These are phyloP conservation scores for Trinectes maculatus DNA, from an alignment of 2,113 vertebrate genomes.

Conservation along the genomic window DNA sequence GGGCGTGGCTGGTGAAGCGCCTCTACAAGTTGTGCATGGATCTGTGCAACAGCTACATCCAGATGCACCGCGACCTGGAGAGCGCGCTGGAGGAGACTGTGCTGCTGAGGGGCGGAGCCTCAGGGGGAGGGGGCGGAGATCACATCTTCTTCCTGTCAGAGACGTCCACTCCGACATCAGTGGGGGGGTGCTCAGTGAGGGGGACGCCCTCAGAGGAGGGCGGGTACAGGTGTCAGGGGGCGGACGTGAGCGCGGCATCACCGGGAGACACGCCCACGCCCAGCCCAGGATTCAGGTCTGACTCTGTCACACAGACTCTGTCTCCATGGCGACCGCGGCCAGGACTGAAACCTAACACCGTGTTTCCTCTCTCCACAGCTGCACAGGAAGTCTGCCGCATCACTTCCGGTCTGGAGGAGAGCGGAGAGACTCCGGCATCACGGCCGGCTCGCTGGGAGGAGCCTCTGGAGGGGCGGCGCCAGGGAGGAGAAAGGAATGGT, in stretches of 20 bases:
- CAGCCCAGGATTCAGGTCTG: constrained; percentile 68
- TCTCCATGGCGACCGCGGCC: neutral
- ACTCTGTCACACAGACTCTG: neutral
- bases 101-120: constrained; percentile 62
- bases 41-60: constrained; percentile 94
- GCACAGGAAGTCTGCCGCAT: constrained; percentile 73
- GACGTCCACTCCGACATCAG: constrained; percentile 88
- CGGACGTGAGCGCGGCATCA: constrained; percentile 57
- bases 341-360: neutral
- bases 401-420: constrained; percentile 76
- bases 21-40: constrained; percentile 96
- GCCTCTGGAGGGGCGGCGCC: constrained; percentile 71
- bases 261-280: constrained; percentile 81
- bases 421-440: constrained; percentile 52
- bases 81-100: constrained; percentile 83
- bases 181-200: constrained; percentile 84
- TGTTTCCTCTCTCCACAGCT: constrained; percentile 27
- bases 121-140: constrained; percentile 64
- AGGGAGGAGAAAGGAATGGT: constrained; percentile 92
- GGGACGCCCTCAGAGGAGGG: constrained; percentile 91
- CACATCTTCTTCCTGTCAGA: constrained; percentile 90
- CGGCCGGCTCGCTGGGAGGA: constrained; percentile 78
- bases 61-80: constrained; percentile 95
- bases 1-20: constrained; percentile 93
- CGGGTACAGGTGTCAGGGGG: constrained; percentile 77